phyloP scores from a whole-genome alignment of 2,113 vertebrate genomes.

The Thalassarche chlororhynchos region DNA sequence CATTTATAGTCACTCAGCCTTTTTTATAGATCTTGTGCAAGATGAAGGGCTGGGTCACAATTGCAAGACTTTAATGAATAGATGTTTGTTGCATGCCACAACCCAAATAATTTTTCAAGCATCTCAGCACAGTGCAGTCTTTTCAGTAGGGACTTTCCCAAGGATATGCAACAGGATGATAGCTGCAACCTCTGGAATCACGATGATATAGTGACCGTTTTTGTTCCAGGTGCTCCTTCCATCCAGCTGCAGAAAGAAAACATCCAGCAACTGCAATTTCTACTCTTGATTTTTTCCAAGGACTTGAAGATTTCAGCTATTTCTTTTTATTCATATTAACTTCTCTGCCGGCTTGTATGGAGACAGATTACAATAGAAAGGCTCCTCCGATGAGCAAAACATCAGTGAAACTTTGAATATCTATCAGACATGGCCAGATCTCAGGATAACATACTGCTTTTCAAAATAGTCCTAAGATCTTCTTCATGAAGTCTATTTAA shows the following conservation, averaged over 20 bases:
- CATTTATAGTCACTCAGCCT: constrained; percentile 30
- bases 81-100: constrained; percentile 41
- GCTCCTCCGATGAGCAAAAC: background rate
- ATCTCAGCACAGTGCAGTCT: background rate
- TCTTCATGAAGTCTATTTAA: background rate
- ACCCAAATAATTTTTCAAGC: constrained; percentile 41
- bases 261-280: background rate
- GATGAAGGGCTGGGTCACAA: constrained; percentile 50
- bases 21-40: constrained; percentile 53
- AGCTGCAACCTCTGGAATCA: background rate
- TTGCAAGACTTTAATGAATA: constrained; percentile 39
- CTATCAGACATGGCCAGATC: background rate
- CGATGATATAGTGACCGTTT: background rate
- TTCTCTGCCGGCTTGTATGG: background rate
- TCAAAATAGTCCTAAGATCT: background rate
- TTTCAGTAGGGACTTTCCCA: background rate
- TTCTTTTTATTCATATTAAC: background rate
- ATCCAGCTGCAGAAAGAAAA: background rate
- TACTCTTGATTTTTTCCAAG: background rate
- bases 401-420: background rate
- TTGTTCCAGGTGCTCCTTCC: background rate
- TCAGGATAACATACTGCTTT: background rate
- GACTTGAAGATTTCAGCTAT: background rate
- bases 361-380: background rate
- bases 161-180: background rate